Base-by-base conservation (phyloP, 2,113 vertebrate genomes). In the Smithornis capensis region DNA sequence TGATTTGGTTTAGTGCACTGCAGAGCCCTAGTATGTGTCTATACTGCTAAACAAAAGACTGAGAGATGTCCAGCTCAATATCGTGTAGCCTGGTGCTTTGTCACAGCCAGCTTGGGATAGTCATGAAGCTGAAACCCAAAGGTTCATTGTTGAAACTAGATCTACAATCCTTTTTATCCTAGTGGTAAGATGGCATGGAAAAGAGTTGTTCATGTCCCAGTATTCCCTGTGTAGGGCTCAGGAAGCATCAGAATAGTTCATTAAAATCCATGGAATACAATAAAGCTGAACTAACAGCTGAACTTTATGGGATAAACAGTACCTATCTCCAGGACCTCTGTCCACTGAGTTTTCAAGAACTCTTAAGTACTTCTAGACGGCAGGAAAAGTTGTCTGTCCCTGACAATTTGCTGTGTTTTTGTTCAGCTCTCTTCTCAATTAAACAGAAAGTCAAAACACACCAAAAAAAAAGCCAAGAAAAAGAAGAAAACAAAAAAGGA, bases 21-120 rank as follows among this genome's bases (percentile, higher is more conserved):
- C 31, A 55, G 42, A 45, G 6, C 21, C 11, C 24, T 64, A 4
- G 3, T 3, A 6, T 56, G 16, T 14, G 18, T 45, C 35, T 83
- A 15, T 47, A 19, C 28, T 64, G 38, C 35, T 76, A 31, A 71
- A 37, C 8, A 11, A 33, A 68, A 40, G 28, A 68, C 15, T 45
- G 29, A 47, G 27, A 53, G 28, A 4, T 59, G 16, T 33, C 22
- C 47, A 59, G 31, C 33, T 10, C 23, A 29, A 18, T 40, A n/a
- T 11, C 60, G 12, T 38, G 35, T 33, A 25, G 24, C 11, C 23
- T 88, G 12, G 19, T 18, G 28, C 8, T 87, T 60, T 0, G 0
- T 65, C 40, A 63, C 3, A 49, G 29, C 37, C 50, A 74, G 37
- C 35, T 60, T 47, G 12, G 15, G 37, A 21, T 44, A 21, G 28